Base-by-base conservation (phyloP, 1,140 invertebrate genomes). In the Anastatus disparis region DNA sequence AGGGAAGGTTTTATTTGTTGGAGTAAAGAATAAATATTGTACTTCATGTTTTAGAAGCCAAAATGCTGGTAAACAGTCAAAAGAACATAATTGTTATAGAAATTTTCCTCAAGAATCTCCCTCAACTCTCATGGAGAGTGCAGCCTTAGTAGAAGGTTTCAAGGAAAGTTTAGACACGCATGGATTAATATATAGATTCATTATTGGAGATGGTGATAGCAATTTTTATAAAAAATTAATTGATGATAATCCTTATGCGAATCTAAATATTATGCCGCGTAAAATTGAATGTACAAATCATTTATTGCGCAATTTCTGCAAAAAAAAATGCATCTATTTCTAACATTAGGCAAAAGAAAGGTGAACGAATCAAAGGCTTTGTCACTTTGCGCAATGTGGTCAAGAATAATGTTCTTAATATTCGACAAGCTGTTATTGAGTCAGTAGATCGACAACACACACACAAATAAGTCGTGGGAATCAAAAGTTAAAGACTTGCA, bases 91-190 rank as follows among this genome's bases (percentile, higher is more conserved):
- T 9, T 84, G 31, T 35, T 35, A 35, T 10, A 35, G 31, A 35
- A 35, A 35, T 35, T 35, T 35, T 35, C 31, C 31, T 77, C 64
- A 79, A 26, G 52, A 84, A 78, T 76, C 15, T 31, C 74, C 61
- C 26, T 84, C 85, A 1, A 81, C 81, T 2, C 73, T 73, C 9
- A 88, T 88, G 86, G 84, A 88, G 72, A 61, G 79, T 27, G n/a
- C 76, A 79, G 80, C 82, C 12, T 79, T 88, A 20, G 62, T 82
- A 46, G 76, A 86, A 77, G 79, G 86, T 44, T 83, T 84, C 75
- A 64, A 76, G 53, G 6, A 48, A 46, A 80, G 80, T 27, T 61
- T 80, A 68, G 58, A 77, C 59, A 79, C 75, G 64, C 73, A 86
- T 71, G 77, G 79, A 8, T 0, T 87, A 4, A 79, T 82, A 27